These are phyloP conservation scores for Rhogogaster chlorosoma DNA, from an alignment of 2,888 invertebrate genomes.

Conservation along the genomic window DNA sequence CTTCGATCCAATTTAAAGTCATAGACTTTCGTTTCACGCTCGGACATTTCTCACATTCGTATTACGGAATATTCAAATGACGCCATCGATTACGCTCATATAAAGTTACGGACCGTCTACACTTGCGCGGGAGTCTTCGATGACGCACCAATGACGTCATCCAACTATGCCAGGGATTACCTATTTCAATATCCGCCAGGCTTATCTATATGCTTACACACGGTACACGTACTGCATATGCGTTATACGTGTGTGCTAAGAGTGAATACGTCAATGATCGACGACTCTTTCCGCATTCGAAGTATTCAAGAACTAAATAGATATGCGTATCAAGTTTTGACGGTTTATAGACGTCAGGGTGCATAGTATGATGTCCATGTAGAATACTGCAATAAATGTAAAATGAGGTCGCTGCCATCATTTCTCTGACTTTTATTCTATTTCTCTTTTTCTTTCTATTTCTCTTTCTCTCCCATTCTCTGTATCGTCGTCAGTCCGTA, in stretches of 20 bases:
- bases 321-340: background rate
- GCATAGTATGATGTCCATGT: background rate
- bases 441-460: background rate
- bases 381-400: slow-evolving; percentile 7
- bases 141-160: slow-evolving; percentile 39
- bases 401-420: background rate
- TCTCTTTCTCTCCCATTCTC: background rate
- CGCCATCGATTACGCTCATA: slow-evolving; percentile 37
- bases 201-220: background rate
- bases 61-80: slow-evolving; percentile 4
- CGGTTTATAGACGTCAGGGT: background rate
- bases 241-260: background rate
- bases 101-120: background rate
- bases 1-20: background rate
- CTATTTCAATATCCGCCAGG: slow-evolving; percentile 21
- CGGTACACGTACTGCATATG: too few relatives aligned
- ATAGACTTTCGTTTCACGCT: background rate
- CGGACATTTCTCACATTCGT: background rate
- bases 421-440: background rate
- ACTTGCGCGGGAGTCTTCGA: slow-evolving; percentile 43
- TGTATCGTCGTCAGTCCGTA: background rate
- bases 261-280: background rate
- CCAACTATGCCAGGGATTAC: background rate
- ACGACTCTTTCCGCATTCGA: background rate
- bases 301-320: background rate